Evolutionary conservation across 2,888 invertebrate species (phyloP), one percentile per base, ranked within the genome.

Genomic region (Ophraella communa): DNA sequence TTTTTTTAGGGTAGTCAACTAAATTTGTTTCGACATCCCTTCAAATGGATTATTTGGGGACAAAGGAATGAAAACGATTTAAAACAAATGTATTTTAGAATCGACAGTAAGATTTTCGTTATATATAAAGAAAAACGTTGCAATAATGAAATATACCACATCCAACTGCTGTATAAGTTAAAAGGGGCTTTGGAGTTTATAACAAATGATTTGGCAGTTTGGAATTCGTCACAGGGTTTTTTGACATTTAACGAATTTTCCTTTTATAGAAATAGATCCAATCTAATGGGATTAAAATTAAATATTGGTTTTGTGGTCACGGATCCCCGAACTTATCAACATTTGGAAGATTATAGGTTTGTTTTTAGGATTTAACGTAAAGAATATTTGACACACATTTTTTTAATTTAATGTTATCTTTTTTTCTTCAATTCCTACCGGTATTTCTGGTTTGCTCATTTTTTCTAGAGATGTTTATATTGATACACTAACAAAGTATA

Each of bases 401-500:
- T n/a, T n/a, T n/a, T n/a, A n/a, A n/a, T n/a, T n/a, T n/a, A n/a
- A n/a, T n/a, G n/a, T n/a, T n/a, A n/a, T n/a, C n/a, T n/a, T n/a
- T n/a, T n/a, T n/a, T n/a, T n/a, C n/a, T n/a, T n/a, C n/a, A n/a
- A n/a, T n/a, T n/a, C n/a, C n/a, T n/a, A n/a, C n/a, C n/a, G n/a
- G n/a, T n/a, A n/a, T n/a, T n/a, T n/a, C n/a, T n/a, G n/a, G n/a
- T n/a, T n/a, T n/a, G n/a, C n/a, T n/a, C n/a, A n/a, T 4, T 39
- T 39, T 45, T 72, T 74, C 56, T 49, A 78, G 80, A 23, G 66
- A 81, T 24, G 79, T 71, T 30, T 71, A 76, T 18, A 70, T 72
- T 1, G 76, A 77, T 53, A 57, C 73, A 0, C 85, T 87, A 51
- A 86, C 87, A 7, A 88, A 88, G 76, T 84, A 85, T 0, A 87